A percentile compares a stretch with the other conserved stretches of the same genome.
These are phyloP conservation scores for Forbesichthys papilliferus DNA, from an alignment of 2,113 vertebrate genomes.

Conservation along the genomic window DNA sequence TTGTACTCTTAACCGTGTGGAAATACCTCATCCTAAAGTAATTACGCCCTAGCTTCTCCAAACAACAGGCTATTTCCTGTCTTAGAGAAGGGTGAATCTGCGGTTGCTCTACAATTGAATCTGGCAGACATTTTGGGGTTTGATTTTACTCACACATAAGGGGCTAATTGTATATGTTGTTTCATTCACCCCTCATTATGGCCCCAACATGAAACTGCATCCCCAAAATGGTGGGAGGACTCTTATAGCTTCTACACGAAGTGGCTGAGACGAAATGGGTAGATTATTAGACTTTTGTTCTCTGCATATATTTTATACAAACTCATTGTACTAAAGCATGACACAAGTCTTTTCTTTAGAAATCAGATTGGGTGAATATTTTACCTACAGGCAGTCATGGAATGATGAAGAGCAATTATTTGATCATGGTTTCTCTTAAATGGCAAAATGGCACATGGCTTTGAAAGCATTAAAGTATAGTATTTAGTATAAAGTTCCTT, in stretches of 20 bases:
- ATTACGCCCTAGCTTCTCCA: slow-evolving; percentile 34
- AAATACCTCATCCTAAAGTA: slow-evolving; percentile 46
- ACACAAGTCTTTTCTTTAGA: no score
- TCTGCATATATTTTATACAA: background rate
- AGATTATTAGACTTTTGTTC: background rate
- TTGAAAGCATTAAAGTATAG: background rate
- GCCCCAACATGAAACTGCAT: slow-evolving; percentile 26
- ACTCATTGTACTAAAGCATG: background rate
- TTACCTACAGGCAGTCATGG: background rate
- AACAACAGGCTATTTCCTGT: slow-evolving; percentile 46
- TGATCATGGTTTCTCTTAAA: no score
- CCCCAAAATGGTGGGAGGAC: slow-evolving; percentile 2
- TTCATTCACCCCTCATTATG: slow-evolving; percentile 38
- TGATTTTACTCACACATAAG: slow-evolving; percentile 32
- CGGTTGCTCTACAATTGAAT: slow-evolving; percentile 32
- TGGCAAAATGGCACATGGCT: no score
- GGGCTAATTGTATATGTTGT: slow-evolving; percentile 39
- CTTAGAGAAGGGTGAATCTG: slow-evolving; percentile 23
- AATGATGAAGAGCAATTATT: no score
- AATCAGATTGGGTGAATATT: background rate
- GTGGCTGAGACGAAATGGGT: slow-evolving; percentile 2
- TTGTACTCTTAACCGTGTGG: slow-evolving; percentile 23
- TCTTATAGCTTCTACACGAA: slow-evolving; percentile 15
- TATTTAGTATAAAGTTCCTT: background rate
- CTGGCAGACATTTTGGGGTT: slow-evolving; percentile 35